Conservation (phyloP, 2,113 vertebrate species). For the Vireo altiloquus region DNA sequence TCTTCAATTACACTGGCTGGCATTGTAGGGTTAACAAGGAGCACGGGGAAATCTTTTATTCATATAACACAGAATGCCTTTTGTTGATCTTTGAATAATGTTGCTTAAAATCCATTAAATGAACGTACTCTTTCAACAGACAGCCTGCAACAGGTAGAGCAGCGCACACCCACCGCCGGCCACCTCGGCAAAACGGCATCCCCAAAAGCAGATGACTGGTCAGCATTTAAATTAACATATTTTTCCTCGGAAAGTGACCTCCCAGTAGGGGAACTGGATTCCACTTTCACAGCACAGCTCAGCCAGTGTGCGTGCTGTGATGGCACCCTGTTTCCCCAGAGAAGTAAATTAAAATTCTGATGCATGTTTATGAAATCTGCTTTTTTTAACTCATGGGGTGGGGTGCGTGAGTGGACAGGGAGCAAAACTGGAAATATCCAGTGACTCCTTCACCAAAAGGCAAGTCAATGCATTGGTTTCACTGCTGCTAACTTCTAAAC, state of each 20-base stretch:
- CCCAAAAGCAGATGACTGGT: neutral
- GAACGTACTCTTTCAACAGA: slow-evolving; percentile 61
- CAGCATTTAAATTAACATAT: neutral
- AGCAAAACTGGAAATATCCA: neutral
- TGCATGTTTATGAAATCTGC: neutral
- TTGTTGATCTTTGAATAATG: slow-evolving; percentile 77
- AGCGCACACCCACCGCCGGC: neutral
- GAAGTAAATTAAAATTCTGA: neutral
- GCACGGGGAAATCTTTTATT: slow-evolving; percentile 76
- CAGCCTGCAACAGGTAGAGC: slow-evolving; percentile 54
- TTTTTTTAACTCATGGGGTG: neutral
- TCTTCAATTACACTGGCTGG: slow-evolving; percentile 88
- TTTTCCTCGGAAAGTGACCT: neutral
- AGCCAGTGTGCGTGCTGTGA: neutral
- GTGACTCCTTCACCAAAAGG: neutral
- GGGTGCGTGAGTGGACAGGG: neutral
- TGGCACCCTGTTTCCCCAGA: neutral
- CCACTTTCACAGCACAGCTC: neutral
- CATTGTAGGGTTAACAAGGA: slow-evolving; percentile 84
- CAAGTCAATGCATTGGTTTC: neutral
- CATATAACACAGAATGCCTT: slow-evolving; percentile 70
- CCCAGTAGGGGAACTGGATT: neutral
- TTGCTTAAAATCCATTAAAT: slow-evolving; percentile 82
- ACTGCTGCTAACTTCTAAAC: neutral
- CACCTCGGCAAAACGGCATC: neutral